Evolutionary conservation across 2,797 vertebrate genomes (phyloP).

Genomic region (Cheirogaleus major): DNA sequence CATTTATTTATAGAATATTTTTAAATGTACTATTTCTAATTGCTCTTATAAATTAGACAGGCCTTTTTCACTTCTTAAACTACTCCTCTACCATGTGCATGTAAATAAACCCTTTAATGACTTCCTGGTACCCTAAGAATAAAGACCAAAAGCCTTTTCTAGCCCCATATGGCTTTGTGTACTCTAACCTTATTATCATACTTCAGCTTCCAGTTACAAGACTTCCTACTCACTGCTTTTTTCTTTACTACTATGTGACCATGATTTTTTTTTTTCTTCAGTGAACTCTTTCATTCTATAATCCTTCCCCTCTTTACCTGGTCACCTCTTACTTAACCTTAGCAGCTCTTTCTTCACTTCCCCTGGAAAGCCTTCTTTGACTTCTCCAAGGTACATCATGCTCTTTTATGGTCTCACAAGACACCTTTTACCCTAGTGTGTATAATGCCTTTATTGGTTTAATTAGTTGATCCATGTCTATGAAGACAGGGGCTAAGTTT

Average conservation of each 20-base stretch:
- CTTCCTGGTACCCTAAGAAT: not conserved
- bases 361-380: not conserved
- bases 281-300: not conserved
- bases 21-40: not conserved
- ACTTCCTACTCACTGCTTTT: not conserved
- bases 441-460: not conserved
- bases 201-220: not conserved
- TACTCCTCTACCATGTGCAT: not conserved
- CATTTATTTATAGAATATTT: constrained; percentile 2
- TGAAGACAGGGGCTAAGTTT: not conserved
- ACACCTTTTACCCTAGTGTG: not conserved
- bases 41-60: not conserved
- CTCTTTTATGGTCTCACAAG: not conserved
- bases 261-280: not conserved
- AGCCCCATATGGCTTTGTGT: not conserved
- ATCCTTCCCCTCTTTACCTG: not conserved
- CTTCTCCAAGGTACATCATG: not conserved
- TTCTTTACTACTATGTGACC: not conserved
- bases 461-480: not conserved
- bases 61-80: not conserved
- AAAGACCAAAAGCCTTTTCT: not conserved
- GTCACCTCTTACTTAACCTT: not conserved
- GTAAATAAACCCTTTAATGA: not conserved
- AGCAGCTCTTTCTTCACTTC: not conserved
- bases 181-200: not conserved